Percentiles rank a stretch among this genome's conserved stretches.
Conservation (phyloP, 2,797 vertebrate species). For the Karalla daura region DNA sequence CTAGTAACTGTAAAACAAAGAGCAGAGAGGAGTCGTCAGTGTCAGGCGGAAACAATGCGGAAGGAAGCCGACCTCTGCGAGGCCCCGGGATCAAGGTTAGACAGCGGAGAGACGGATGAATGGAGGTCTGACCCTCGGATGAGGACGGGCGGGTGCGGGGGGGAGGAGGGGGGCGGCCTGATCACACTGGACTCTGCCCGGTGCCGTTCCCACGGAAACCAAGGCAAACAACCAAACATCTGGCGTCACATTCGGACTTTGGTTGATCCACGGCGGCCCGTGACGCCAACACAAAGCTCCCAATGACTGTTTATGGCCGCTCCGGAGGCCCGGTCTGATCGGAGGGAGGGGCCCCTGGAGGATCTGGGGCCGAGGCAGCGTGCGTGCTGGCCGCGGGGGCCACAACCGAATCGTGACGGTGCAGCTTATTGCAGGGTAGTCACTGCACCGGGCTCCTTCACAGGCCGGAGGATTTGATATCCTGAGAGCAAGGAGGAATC, state of each 20-base stretch:
- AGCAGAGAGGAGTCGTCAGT: conserved; percentile 36
- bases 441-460: conserved; percentile 17
- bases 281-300: too few species aligned
- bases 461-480: conserved; percentile 37
- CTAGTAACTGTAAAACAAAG: conserved; percentile 89
- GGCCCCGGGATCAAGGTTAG: background rate
- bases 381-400: too few species aligned
- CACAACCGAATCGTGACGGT: conserved; percentile 34
- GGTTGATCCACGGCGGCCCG: too few species aligned
- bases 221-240: too few species aligned
- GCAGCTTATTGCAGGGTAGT: conserved; percentile 35
- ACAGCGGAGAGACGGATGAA: background rate
- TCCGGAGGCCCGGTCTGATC: too few species aligned
- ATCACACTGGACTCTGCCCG: background rate
- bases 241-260: too few species aligned
- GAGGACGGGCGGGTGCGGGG: too few species aligned
- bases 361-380: too few species aligned
- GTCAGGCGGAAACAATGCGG: conserved; percentile 14
- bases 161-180: background rate
- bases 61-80: background rate
- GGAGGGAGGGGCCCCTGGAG: too few species aligned
- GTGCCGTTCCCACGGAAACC: too few species aligned
- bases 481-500: conserved; percentile 44
- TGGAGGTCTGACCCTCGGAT: too few species aligned
- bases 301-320: too few species aligned